Base-by-base conservation (phyloP, 2,888 invertebrate genomes). In the Callyntrura sp. region DNA sequence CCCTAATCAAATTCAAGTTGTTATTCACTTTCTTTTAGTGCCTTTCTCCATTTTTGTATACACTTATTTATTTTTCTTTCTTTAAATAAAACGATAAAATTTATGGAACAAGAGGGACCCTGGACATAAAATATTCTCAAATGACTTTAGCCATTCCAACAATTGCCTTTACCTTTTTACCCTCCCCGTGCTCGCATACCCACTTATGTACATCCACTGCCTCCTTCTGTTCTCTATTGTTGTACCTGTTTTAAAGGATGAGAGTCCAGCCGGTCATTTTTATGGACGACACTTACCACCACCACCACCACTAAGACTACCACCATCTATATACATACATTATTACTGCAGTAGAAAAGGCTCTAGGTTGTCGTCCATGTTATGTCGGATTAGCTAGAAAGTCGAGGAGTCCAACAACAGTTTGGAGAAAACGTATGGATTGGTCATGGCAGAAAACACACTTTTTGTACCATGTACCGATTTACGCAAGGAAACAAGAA, bases 331-430 rank as follows among this genome's bases (percentile, higher is more conserved):
- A 51, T 68, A 76, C 51, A 78, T 78, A 28, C 28, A 78, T 78
- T 78, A 78, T 78, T 55, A 55, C 55, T 23, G 51, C 78, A 78
- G 51, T 17, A 28, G 51, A 78, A 55, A 78, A 55, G 17, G 57
- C 55, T n/a, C 55, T 55, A 2, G n/a, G 68, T 68, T 65, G 23
- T 73, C 51, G 51, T 76, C 51, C 55, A 65, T 82, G 65, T 65
- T n/a, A 82, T 48, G 43, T n/a, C 48, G 65, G 48, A 82, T 82
- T 82, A 82, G 82, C 65, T 65, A 65, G 48, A 65, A 82, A 82
- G 82, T 65, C 82, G 23, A n/a, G 43, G 48, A 76, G 60, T 28
- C 55, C 55, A 78, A 55, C 17, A 20, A 45, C 17, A 20, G 23
- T 20, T 20, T 73, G 20, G 57, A 78, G 78, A 78, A 57, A 78